Evolutionary conservation across 1,140 invertebrate species (phyloP), one percentile per base, ranked within the genome.

Genomic region (Drosophila insularis): DNA sequence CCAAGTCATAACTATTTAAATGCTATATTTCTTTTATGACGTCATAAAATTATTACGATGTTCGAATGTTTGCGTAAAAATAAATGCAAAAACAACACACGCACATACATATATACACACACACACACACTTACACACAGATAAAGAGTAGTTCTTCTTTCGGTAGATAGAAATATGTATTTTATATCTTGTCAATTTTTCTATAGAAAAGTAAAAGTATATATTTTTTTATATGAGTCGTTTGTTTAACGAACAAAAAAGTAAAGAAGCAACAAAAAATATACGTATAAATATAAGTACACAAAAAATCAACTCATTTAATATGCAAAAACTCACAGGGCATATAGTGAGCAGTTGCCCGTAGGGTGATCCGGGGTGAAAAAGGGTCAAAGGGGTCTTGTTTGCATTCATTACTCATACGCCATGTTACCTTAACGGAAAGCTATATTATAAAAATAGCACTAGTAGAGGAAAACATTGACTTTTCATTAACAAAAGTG

Each of bases 401-500:
- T 50, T 50, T 50, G 58, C 54, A 64, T 63, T 67, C 67, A 67
- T 81, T 71, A 71, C 81, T 81, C 78, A 84, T 80, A 68, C 81
- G 81, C 32, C 64, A 23, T 35, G 67, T 68, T 31, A 74, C 10
- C 53, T 21, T 55, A 50, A 62, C 43, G 17, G 10, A 50, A 50
- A 50, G 43, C 17, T 17, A 50, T 46, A 19, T 54, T 63, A 80
- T 69, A 71, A 59, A 66, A 73, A 73, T 66, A 70, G 59, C 54
- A 32, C 39, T 32, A 14, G 50, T 53, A 17, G 50, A 14, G 37
- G 43, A 74, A 35, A 74, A 77, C 73, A 85, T 56, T 50, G 63
- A 27, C 60, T 74, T 77, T 84, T 86, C 81, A 86, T 86, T 81
- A 78, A 68, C 65, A 62, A 78, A 75, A 63, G 62, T 65, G 64